Percentiles rank a stretch among this genome's conserved stretches.
phyloP scores from a whole-genome alignment of 1,140 invertebrate genomes.

The Temnothorax longispinosus region DNA sequence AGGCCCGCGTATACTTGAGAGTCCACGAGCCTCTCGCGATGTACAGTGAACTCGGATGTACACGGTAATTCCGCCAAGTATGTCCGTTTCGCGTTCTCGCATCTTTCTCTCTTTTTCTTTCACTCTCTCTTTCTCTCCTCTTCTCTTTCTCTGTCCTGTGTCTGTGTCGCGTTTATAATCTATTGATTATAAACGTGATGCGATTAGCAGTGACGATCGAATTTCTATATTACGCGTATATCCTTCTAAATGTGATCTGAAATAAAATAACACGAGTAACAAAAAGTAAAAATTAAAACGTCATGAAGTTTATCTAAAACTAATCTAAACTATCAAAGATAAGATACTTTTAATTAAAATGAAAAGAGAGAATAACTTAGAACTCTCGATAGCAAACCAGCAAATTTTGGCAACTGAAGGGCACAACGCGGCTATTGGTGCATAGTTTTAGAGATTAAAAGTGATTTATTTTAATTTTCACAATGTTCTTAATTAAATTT shows the following conservation, averaged over 20 bases:
- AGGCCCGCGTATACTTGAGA: background rate
- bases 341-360: background rate
- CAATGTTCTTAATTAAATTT: background rate
- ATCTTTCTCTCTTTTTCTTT: background rate
- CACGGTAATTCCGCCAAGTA: background rate
- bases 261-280: too few species aligned
- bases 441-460: too few species aligned
- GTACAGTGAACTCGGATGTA: constrained; percentile 9
- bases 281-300: background rate
- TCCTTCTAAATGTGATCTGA: background rate
- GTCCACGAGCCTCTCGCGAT: background rate
- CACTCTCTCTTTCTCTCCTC: too few species aligned
- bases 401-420: too few species aligned
- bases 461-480: too few species aligned
- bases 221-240: background rate
- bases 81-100: background rate
- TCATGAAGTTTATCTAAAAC: background rate
- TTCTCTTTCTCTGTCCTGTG: background rate
- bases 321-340: background rate
- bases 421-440: too few species aligned
- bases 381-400: too few species aligned
- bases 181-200: background rate
- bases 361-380: too few species aligned
- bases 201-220: background rate
- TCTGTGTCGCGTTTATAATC: background rate